Evolutionary conservation across 2,113 vertebrate species (phyloP).

Genomic region (Gallinago media): DNA sequence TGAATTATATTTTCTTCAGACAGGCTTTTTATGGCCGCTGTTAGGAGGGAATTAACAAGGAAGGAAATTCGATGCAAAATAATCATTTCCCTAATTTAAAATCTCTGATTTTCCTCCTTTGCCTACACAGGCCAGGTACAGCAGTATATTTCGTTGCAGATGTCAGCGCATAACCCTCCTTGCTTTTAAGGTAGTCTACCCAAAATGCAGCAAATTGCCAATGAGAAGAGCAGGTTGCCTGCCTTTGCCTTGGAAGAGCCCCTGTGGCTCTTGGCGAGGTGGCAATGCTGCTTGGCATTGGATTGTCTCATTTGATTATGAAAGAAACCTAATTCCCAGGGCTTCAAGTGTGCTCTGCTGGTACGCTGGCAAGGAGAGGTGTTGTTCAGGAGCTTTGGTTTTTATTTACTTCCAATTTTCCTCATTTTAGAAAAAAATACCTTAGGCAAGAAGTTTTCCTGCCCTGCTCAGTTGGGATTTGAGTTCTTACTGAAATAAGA

Average conservation of each 20-base stretch:
- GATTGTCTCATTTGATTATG: not conserved
- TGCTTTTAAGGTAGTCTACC: not conserved
- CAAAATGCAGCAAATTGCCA: accelerated
- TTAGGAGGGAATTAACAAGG: not conserved
- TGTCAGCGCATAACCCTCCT: not conserved
- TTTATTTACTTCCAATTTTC: not conserved
- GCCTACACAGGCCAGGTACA: not conserved
- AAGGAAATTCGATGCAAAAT: not conserved
- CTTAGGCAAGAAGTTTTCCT: not conserved
- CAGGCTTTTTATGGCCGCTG: not conserved
- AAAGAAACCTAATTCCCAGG: not conserved
- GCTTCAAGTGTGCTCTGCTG: not conserved
- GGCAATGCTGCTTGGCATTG: not conserved
- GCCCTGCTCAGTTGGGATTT: not conserved
- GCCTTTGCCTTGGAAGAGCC: not conserved
- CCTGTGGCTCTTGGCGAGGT: accelerated
- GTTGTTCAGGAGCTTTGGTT: not conserved
- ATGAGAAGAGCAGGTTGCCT: not conserved
- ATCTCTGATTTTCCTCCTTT: not conserved
- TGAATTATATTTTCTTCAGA: not conserved
- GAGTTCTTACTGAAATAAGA: not conserved
- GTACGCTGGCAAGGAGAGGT: not conserved
- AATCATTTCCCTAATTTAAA: not conserved
- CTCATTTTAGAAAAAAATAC: not conserved
- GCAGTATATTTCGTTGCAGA: not conserved